Evolutionary conservation across 2,113 vertebrate species (phyloP), one percentile per base, ranked within the genome.

Genomic region (Piaya cayana): DNA sequence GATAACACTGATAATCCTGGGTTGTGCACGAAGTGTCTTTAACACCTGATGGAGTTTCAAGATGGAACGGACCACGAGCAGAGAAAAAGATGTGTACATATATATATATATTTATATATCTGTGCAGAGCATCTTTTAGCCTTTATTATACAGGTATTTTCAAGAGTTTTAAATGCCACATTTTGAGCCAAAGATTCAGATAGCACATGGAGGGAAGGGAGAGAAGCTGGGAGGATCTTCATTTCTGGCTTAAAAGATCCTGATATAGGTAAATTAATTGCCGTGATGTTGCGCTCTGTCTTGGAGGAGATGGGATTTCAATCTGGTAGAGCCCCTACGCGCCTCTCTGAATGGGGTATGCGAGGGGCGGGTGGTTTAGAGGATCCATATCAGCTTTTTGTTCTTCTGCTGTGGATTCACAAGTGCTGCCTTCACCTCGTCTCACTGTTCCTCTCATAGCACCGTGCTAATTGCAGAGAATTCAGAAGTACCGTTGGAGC

Each of bases 131-230:
- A 56, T 86, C 68, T 92, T 55, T 59, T 90, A 83, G 68, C 82
- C 96, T 90, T 94, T 75, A 90, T 95, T 92, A 86, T 88, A 88
- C 82, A 59, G 86, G 90, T 86, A 71, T 92, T 96, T 95, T 81
- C 4, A 1, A 86, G 82, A 83, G 85, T 3, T 50, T 5, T 59
- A 94, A 96, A 94, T 90, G 85, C 95, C 82, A 49, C 29, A 76
- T 88, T 64, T 2, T 56, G 92, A 90, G 78, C 25, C 15, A 59
- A 34, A 36, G 58, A 76, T 53, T 59, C 67, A 29, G 83, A 62
- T 19, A n/a, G 55, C 70, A 2, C 11, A 0, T 2, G 21, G 83
- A 42, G 67, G 84, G 78, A 45, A 85, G 42, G 78, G 79, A 52
- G 67, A 39, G 76, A 18, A 36, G 64, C 70, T 9, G 43, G 37